Percentiles rank a stretch among this genome's conserved stretches.
Evolutionary conservation across 2,113 vertebrate species (phyloP).

Genomic region (Malurus elegans): DNA sequence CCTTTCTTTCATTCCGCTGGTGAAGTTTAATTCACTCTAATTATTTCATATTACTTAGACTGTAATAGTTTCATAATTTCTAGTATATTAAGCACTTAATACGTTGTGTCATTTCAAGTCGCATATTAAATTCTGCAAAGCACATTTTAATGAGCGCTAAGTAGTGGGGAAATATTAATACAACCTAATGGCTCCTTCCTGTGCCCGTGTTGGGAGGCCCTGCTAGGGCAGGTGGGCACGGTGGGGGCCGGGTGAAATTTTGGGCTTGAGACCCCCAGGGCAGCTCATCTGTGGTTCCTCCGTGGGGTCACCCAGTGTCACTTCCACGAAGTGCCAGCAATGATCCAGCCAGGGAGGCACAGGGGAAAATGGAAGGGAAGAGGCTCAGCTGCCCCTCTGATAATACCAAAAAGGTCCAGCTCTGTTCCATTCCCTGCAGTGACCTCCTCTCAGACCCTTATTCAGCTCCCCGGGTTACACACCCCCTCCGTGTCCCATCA

Average conservation of each 20-base stretch:
- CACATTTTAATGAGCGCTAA: conserved; percentile 85
- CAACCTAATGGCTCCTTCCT: conserved; percentile 21
- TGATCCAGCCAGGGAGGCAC: accelerated
- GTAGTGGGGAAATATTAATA: conserved; percentile 77
- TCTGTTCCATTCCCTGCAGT: accelerated
- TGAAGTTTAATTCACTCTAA: conserved; percentile 78
- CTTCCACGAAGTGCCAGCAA: accelerated
- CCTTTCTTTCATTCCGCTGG: conserved; percentile 60
- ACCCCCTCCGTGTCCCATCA: accelerated
- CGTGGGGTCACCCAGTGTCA: neutral
- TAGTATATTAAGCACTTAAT: conserved; percentile 88
- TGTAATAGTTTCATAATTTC: conserved; percentile 84
- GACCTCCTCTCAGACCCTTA: neutral
- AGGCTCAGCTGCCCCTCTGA: accelerated
- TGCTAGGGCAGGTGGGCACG: neutral
- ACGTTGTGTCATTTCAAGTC: conserved; percentile 82
- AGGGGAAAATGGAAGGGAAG: accelerated
- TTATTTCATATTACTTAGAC: conserved; percentile 77
- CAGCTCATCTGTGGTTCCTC: accelerated
- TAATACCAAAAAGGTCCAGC: accelerated
- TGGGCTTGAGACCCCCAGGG: neutral
- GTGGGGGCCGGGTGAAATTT: accelerated
- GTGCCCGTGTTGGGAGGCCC: neutral
- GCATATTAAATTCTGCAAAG: conserved; percentile 82
- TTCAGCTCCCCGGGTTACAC: accelerated